Evolutionary conservation across 1,140 invertebrate genomes (phyloP), one percentile per base, ranked within the genome.

Genomic region (Ptiloglossa arizonensis): DNA sequence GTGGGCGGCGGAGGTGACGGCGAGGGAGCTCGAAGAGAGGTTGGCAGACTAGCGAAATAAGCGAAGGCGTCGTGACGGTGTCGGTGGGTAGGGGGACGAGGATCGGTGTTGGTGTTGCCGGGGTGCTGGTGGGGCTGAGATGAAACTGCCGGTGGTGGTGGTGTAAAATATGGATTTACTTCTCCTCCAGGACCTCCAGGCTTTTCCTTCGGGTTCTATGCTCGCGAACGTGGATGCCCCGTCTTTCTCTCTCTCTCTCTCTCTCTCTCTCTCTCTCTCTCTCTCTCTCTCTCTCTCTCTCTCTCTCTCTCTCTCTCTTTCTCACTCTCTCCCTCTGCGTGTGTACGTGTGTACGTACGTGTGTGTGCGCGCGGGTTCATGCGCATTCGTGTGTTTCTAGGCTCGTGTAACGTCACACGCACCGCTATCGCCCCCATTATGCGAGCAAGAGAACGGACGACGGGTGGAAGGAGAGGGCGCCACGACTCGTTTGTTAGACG

Each of bases 101-200:
- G n/a, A n/a, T n/a, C 56, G 48, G 46, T 48, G 79, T 11, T 71
- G 74, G 66, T 62, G 63, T 54, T 19, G 79, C 66, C 17, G 73
- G 44, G 78, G 32, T 44, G 32, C n/a, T 62, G 32, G 46, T 63
- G 54, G 59, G 50, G 76, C 29, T 29, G 69, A 48, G 56, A 38
- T 63, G 70, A 48, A 50, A 38, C 56, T 46, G 75, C 79, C 80
- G 81, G 85, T 85, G 82, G 88, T 89, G 86, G 89, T 89, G 87
- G 90, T 89, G 90, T 92, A 92, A 92, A 92, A 92, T 92, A 92
- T 92, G 90, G 91, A 92, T 92, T 91, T 91, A 91, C 90, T 89
- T 90, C 91, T 89, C 91, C 90, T 91, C 87, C 83, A 84, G 86
- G 83, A 83, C 86, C 88, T 86, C 83, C n/a, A n/a, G 82, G 89